These are phyloP conservation scores for Carcharodon carcharias DNA, from an alignment of 2,797 vertebrate genomes.

Conservation along the genomic window DNA sequence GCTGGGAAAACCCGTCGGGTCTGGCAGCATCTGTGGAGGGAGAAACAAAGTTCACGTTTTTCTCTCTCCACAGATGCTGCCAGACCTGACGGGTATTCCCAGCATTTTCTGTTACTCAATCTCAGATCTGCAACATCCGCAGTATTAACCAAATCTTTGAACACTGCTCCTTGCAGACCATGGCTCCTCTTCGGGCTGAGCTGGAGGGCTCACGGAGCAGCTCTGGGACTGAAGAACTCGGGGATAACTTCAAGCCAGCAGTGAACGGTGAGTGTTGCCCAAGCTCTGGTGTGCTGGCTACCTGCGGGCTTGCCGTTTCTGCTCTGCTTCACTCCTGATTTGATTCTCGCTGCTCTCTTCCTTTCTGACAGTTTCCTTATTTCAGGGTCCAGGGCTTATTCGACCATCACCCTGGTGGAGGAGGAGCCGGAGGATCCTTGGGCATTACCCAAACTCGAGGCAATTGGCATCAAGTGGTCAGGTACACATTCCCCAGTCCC, in stretches of 20 bases:
- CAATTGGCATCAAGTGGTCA: constrained; percentile 80
- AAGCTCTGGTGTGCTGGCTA: not conserved
- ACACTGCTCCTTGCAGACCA: constrained; percentile 53
- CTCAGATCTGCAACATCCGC: too few relatives aligned
- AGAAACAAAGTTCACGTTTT: too few relatives aligned
- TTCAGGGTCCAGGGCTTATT: constrained; percentile 51
- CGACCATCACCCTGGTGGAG: constrained; percentile 65
- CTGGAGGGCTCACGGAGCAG: constrained; percentile 52
- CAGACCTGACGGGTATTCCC: too few relatives aligned
- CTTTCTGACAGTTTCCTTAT: not conserved
- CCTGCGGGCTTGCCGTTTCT: too few relatives aligned
- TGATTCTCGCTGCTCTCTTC: not conserved
- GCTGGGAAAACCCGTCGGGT: too few relatives aligned
- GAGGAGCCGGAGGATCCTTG: constrained; percentile 62
- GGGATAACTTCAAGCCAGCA: not conserved
- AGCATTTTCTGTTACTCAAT: too few relatives aligned
- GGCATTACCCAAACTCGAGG: constrained; percentile 72
- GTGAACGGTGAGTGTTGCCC: not conserved
- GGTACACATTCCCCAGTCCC: constrained; percentile 56
- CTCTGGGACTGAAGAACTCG: not conserved
- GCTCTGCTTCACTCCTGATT: too few relatives aligned
- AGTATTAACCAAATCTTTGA: not conserved
- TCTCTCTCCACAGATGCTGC: too few relatives aligned
- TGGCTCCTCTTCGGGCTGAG: constrained; percentile 80
- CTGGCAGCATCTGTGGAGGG: too few relatives aligned